phyloP scores from a whole-genome alignment of 2,797 vertebrate genomes.

The Esox lucius region DNA sequence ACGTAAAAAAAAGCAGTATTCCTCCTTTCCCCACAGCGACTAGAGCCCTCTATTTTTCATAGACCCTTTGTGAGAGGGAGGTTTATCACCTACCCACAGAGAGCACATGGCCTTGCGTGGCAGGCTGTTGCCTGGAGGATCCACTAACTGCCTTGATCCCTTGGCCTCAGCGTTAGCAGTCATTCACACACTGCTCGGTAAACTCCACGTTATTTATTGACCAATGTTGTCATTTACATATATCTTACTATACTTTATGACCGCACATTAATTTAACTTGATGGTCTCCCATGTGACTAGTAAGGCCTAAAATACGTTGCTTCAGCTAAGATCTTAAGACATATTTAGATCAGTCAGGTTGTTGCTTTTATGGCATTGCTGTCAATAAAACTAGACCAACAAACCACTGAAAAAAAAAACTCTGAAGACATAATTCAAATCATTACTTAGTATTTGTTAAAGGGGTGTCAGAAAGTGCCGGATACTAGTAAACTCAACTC shows the following conservation, averaged over 20 bases:
- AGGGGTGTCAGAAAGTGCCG: too few species aligned
- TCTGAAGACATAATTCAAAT: too few species aligned
- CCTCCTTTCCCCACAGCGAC: constrained; percentile 61
- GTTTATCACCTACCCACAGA: constrained; percentile 70
- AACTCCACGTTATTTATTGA: background rate
- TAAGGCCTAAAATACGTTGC: background rate
- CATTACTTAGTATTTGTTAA: too few species aligned
- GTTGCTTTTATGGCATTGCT: background rate
- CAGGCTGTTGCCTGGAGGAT: constrained; percentile 59
- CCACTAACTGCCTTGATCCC: constrained; percentile 16
- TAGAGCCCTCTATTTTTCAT: constrained; percentile 59
- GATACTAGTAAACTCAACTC: too few species aligned
- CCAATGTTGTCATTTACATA: background rate
- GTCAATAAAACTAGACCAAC: background rate
- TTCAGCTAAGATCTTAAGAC: background rate
- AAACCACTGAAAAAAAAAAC: background rate
- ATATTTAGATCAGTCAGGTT: background rate
- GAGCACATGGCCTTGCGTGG: constrained; percentile 63
- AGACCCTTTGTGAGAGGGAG: constrained; percentile 58
- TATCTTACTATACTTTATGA: background rate
- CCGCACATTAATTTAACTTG: background rate
- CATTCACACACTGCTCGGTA: background rate
- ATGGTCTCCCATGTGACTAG: background rate
- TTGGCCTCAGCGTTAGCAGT: background rate
- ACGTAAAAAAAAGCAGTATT: constrained; percentile 65